Conservation (phyloP, 2,797 vertebrate genomes). For the Myotis vivesi region DNA sequence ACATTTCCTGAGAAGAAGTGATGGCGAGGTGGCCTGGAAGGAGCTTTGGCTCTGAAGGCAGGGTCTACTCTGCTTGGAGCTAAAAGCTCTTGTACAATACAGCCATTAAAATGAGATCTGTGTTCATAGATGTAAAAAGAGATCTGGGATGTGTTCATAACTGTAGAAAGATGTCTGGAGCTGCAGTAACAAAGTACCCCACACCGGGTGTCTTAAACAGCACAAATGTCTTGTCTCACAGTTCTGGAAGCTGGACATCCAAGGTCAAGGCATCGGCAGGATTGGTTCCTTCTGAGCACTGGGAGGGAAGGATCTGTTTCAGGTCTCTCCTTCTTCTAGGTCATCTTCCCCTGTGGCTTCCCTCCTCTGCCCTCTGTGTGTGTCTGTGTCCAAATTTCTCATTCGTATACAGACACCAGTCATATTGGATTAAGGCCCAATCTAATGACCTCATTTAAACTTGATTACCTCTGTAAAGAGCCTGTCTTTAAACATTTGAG, state of each 20-base stretch:
- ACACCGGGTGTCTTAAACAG: background rate
- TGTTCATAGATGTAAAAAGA: background rate
- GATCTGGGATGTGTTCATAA: rapidly evolving
- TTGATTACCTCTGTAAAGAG: background rate
- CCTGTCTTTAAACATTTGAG: background rate
- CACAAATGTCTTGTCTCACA: background rate
- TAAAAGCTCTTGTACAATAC: background rate
- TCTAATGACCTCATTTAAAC: background rate
- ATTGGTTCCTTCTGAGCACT: background rate
- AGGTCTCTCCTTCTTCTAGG: background rate
- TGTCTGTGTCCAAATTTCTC: background rate
- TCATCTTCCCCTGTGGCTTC: background rate
- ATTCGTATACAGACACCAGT: background rate
- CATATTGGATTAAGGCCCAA: background rate
- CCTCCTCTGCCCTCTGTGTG: background rate
- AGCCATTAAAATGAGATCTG: background rate
- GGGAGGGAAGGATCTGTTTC: background rate
- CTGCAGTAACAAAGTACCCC: background rate
- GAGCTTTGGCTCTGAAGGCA: background rate
- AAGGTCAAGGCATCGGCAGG: background rate
- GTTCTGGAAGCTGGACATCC: background rate
- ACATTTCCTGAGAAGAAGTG: background rate
- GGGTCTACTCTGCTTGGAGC: background rate
- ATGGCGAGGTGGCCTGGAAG: background rate
- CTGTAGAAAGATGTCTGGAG: background rate